These are phyloP conservation scores for Hyposmocoma kahamanoa DNA, from an alignment of 1,140 invertebrate species.

Conservation along the genomic window DNA sequence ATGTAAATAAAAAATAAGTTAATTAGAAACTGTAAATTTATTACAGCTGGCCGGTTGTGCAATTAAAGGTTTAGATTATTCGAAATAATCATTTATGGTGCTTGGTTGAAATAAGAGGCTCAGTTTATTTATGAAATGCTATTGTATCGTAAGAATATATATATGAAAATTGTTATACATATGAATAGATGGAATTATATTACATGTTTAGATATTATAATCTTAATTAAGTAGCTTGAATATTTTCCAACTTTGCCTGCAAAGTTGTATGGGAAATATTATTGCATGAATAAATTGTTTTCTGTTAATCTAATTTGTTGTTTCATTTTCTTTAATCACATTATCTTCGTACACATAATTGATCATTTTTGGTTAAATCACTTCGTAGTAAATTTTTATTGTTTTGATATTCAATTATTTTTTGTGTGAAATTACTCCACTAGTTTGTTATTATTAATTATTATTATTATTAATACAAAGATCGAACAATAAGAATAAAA, in stretches of 20 bases:
- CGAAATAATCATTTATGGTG: constrained; percentile 27
- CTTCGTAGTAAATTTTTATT: too few relatives aligned
- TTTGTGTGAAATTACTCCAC: too few relatives aligned
- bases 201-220: too few relatives aligned
- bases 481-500: too few relatives aligned
- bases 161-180: constrained; percentile 9
- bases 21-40: constrained; percentile 40
- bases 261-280: constrained; percentile 21
- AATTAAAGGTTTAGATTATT: constrained; percentile 22
- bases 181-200: too few relatives aligned
- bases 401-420: too few relatives aligned
- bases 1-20: too few relatives aligned
- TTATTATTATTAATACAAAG: too few relatives aligned
- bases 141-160: constrained; percentile 4
- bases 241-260: constrained; percentile 26
- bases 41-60: constrained; percentile 62
- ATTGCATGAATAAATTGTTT: constrained; percentile 16
- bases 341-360: too few relatives aligned
- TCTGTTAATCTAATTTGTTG: constrained; percentile 5
- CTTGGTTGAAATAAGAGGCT: constrained; percentile 32
- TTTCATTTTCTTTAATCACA: not conserved
- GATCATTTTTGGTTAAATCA: too few relatives aligned
- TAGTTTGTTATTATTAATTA: too few relatives aligned
- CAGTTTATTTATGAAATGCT: constrained; percentile 33
- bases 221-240: too few relatives aligned